Evolutionary conservation across 2,888 invertebrate genomes (phyloP).

Genomic region (Onchidella celtica): DNA sequence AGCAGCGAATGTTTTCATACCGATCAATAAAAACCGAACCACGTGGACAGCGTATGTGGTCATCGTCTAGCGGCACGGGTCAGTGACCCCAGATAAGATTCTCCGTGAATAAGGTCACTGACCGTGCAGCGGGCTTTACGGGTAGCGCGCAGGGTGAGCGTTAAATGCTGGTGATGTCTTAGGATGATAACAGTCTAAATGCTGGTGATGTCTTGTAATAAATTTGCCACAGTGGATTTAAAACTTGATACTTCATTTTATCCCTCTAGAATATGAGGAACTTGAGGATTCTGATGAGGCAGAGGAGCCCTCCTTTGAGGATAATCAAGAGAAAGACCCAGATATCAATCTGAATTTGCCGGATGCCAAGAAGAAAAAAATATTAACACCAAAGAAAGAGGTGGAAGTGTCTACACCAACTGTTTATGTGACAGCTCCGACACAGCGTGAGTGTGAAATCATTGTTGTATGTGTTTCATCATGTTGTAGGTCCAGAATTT

Average conservation of each 20-base stretch:
- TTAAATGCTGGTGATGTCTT: no score
- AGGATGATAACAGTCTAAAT: no score
- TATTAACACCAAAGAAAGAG: slow-evolving; percentile 33
- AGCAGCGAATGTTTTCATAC: no score
- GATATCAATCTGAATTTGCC: slow-evolving; percentile 58
- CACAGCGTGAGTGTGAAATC: neutral
- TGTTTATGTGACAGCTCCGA: neutral
- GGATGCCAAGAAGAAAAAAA: slow-evolving; percentile 50
- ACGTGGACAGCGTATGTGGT: no score
- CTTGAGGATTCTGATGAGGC: slow-evolving; percentile 71
- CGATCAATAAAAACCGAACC: no score
- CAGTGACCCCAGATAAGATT: no score
- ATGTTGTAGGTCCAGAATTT: neutral
- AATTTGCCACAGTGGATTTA: no score
- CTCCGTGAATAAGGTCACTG: no score
- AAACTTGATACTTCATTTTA: neutral
- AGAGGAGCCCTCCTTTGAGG: slow-evolving; percentile 66
- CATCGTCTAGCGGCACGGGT: no score
- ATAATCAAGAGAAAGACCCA: slow-evolving; percentile 69
- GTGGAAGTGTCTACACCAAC: slow-evolving; percentile 6
- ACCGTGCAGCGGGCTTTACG: no score
- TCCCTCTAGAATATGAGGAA: slow-evolving; percentile 80
- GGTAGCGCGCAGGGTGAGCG: no score
- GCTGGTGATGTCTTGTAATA: no score
- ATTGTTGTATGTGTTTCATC: neutral